Conservation (phyloP, 1,140 invertebrate species). For the Caenorhabditis brenneri region DNA sequence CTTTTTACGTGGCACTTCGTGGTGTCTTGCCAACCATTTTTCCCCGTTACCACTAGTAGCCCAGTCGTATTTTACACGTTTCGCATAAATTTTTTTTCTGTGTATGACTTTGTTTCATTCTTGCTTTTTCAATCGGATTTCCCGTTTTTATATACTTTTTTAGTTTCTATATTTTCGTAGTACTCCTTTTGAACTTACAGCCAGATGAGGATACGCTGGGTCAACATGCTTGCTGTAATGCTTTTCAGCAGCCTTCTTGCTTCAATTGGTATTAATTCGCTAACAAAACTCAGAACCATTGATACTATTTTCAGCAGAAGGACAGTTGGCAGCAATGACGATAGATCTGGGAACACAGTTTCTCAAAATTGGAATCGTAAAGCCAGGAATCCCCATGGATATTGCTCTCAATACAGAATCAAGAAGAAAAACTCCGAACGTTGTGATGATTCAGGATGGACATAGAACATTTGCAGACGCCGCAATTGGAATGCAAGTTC, state of each 20-base stretch:
- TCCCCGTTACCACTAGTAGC: neutral
- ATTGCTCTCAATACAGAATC: constrained; percentile 93
- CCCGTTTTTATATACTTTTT: neutral
- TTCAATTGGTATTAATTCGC: neutral
- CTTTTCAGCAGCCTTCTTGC: neutral
- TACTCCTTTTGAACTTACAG: too few relatives aligned
- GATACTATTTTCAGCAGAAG: neutral
- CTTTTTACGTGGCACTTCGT: neutral
- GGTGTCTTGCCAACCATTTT: constrained; percentile 16
- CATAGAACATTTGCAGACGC: constrained; percentile 91
- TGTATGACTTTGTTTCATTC: neutral
- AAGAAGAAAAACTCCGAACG: constrained; percentile 90
- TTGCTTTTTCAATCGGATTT: neutral
- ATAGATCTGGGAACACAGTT: constrained; percentile 77
- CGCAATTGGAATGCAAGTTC: constrained; percentile 79
- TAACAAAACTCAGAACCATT: neutral
- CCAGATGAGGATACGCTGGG: neutral
- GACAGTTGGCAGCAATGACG: constrained; percentile 2
- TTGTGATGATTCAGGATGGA: constrained; percentile 79
- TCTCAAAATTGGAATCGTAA: constrained; percentile 91
- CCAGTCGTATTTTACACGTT: neutral
- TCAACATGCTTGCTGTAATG: neutral
- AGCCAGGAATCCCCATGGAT: constrained; percentile 99
- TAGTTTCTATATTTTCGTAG: neutral
- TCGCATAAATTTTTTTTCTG: neutral